Evolutionary conservation across 2,888 invertebrate species (phyloP), one percentile per base, ranked within the genome.

Genomic region (Stomorhina lunata): DNA sequence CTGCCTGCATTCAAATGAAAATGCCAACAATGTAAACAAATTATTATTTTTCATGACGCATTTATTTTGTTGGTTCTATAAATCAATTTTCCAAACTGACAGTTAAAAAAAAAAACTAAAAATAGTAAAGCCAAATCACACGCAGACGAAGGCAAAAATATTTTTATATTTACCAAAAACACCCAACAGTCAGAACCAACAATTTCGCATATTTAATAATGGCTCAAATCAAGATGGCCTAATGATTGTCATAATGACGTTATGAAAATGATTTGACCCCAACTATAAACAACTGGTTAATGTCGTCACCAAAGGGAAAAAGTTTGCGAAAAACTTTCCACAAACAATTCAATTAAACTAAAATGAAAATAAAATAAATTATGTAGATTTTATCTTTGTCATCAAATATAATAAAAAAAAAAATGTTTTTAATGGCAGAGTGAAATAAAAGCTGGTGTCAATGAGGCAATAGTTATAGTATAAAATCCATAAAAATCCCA

Each of bases 281-380:
- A 32, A 61, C 22, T 50, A 29, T 6, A 53, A 29, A n/a, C n/a
- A 40, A 17, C 22, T 50, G 27, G 3, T 32, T 7, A n/a, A 17
- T 53, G 50, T 43, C 68, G 45, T 34, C 61, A 69, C n/a, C 9
- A 65, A n/a, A 22, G 12, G 12, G 4, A 17, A 12, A 43, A 45
- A 10, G 10, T n/a, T n/a, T n/a, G n/a, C n/a, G n/a, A n/a, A n/a
- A 59, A 32, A 45, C 10, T 69, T 50, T 55, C 29, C 15, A 34
- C 37, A 37, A 6, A 6, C 32, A 69, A 69, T 69, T 55, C 61
- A 68, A 69, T 68, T 77, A 61, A 77, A 77, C 12, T 29, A 25
- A 43, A 53, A 66, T 65, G 22, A 25, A 55, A 48, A 17, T 12
- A 65, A 10, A 43, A 15, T 20, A 27, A 32, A 22, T 10, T 27